Base-by-base conservation (phyloP, 2,797 vertebrate genomes). In the Morus bassanus region DNA sequence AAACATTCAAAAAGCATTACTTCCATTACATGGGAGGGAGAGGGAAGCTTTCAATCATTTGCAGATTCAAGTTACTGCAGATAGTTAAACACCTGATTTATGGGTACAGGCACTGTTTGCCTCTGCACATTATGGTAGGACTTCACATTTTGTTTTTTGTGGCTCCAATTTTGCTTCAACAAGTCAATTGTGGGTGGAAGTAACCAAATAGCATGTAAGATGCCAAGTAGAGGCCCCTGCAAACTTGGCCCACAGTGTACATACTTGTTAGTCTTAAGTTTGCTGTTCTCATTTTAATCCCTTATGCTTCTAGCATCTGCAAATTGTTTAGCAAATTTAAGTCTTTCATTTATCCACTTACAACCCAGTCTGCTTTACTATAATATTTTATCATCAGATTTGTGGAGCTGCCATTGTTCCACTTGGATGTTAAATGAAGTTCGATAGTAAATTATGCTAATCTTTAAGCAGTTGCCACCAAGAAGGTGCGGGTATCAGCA, bases 81-180 rank as follows among this genome's bases (percentile, higher is more conserved):
- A 90, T 63, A 94, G 69, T 84, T 88, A 82, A 95, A 82, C 89
- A 95, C 90, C 83, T 95, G 93, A 95, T 97, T 97, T 96, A 97
- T 88, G 91, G n/a, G 28, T 33, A 88, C 65, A 93, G 70, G 65
- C 33, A 0, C 85, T 78, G 25, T 88, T 94, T 93, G 85, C 77
- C 70, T 93, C 28, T 82, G 61, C 70, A 67, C n/a, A 90, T 81
- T 81, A 86, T 8, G 8, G 88, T 81, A 91, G 88, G 67, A 91
- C 85, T 91, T 86, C 54, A 67, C 28, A 53, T 91, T 89, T 89
- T 91, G 84, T 91, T 97, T 95, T 91, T 93, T 91, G 79, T 93
- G 83, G 88, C 85, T 96, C 85, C 85, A 95, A 19, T 94, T 94
- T 96, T 94, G 80, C 95, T 96, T 95, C 90, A 93, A 74, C 74